Conservation (phyloP, 2,113 vertebrate species). For the Erpornis zantholeuca region DNA sequence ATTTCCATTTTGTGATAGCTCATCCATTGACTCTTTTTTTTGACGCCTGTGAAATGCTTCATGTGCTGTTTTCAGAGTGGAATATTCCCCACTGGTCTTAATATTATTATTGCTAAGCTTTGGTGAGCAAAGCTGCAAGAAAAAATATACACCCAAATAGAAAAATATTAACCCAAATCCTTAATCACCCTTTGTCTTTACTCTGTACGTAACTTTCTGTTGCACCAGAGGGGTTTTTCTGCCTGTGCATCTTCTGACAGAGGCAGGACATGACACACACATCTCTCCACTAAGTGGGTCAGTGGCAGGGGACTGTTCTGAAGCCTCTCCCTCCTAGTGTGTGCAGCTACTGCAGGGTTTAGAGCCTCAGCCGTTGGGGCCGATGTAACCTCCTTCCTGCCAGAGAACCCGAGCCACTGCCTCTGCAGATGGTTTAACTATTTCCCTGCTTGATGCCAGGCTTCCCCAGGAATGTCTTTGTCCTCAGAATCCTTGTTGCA, state of each 20-base stretch:
- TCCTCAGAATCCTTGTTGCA: background rate
- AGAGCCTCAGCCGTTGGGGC: background rate
- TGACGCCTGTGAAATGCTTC: background rate
- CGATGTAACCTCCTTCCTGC: background rate
- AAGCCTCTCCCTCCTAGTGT: background rate
- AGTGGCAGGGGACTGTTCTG: background rate
- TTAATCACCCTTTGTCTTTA: background rate
- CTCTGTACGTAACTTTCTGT: rapidly evolving
- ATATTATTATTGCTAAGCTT: background rate
- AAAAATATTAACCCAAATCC: background rate
- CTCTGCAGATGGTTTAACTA: background rate
- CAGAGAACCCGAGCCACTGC: background rate
- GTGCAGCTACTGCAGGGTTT: background rate
- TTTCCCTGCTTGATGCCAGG: background rate
- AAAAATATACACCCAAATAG: background rate
- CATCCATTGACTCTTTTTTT: background rate
- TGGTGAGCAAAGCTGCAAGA: background rate
- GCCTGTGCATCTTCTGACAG: background rate
- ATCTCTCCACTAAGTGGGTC: background rate
- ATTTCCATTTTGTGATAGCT: background rate
- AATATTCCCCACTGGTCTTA: background rate
- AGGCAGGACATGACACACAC: background rate
- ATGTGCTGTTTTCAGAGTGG: background rate
- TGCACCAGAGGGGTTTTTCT: background rate
- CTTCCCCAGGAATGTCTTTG: background rate